These are phyloP conservation scores for Brachionus paranguensis DNA, from an alignment of 1,140 invertebrate genomes.

Conservation along the genomic window DNA sequence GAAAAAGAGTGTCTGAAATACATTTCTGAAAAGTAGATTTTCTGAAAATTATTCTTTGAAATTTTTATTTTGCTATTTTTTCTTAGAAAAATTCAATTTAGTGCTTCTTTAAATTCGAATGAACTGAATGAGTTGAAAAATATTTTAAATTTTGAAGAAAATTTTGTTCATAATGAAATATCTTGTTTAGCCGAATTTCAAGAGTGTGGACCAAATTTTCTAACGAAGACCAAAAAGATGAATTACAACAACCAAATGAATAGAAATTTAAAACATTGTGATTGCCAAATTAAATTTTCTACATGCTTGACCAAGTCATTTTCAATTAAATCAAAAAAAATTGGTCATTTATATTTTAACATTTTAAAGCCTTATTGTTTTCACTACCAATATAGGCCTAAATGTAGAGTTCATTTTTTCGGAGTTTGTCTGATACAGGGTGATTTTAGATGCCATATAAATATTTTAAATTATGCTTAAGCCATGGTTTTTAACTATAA, in stretches of 20 bases:
- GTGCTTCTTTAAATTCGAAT: background rate
- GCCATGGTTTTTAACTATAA: background rate
- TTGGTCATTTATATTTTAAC: background rate
- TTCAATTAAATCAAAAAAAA: background rate
- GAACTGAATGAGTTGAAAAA: background rate
- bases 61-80: background rate
- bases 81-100: background rate
- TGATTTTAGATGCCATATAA: background rate
- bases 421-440: background rate
- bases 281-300: background rate
- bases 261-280: background rate
- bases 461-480: background rate
- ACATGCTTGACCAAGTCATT: background rate
- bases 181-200: background rate
- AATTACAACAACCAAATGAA: background rate
- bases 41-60: background rate
- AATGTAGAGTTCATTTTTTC: background rate
- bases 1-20: background rate
- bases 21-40: background rate
- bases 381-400: background rate
- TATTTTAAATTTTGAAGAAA: background rate
- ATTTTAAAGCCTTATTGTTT: background rate
- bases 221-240: background rate
- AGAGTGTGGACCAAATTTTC: background rate
- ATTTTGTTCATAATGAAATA: background rate